A percentile compares a stretch with the other conserved stretches of the same genome.
Conservation (phyloP, 2,113 vertebrate genomes). For the Eira barbara region DNA sequence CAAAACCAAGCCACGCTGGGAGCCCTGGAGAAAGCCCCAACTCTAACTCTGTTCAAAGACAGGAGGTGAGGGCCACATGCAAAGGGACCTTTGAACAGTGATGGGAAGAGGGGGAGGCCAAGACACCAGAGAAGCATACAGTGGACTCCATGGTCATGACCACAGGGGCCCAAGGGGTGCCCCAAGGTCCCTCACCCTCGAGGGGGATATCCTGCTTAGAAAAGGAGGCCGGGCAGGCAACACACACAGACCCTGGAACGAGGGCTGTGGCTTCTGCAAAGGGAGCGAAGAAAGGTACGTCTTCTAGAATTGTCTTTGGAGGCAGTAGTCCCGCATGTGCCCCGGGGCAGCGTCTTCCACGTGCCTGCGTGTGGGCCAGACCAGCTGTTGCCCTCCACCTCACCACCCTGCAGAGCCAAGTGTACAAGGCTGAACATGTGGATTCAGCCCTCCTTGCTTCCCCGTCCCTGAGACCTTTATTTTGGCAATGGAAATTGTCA, state of each 20-base stretch:
- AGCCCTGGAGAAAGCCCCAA: neutral
- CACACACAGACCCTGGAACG: neutral
- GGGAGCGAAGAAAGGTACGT: rapidly evolving
- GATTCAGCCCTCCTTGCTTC: neutral
- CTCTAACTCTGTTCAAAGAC: neutral
- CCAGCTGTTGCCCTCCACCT: too few species aligned
- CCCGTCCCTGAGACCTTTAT: neutral
- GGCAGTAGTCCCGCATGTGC: neutral
- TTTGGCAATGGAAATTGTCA: neutral
- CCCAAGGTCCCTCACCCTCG: neutral
- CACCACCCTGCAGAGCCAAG: rapidly evolving
- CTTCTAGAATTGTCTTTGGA: neutral
- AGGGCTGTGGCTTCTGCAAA: neutral
- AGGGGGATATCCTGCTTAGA: neutral
- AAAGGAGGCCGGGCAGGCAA: neutral
- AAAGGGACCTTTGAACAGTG: neutral
- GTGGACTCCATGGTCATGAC: rapidly evolving
- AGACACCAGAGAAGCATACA: neutral
- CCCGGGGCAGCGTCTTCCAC: neutral
- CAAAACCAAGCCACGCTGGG: rapidly evolving
- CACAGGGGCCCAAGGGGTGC: neutral
- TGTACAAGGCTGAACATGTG: rapidly evolving
- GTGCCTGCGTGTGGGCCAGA: neutral
- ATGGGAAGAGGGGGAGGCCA: neutral
- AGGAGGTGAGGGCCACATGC: neutral